Evolutionary conservation across 1,140 invertebrate species (phyloP).

Genomic region (Drosophila nannoptera): DNA sequence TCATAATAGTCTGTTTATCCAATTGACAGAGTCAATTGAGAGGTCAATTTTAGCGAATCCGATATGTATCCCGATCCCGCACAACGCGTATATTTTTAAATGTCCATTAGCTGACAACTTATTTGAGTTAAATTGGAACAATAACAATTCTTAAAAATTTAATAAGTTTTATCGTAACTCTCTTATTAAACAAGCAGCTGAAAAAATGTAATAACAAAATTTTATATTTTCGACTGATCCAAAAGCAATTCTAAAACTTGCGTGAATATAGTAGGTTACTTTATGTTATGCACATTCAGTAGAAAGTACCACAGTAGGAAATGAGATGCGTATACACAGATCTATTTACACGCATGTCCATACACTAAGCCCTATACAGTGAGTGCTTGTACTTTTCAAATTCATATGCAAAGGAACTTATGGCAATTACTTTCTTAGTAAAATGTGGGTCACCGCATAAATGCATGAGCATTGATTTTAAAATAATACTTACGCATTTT

Average conservation of each 20-base stretch:
- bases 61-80: neutral
- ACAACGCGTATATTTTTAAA: neutral
- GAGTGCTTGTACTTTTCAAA: slow-evolving; percentile 1
- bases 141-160: too few species aligned
- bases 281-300: too few species aligned
- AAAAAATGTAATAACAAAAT: too few species aligned
- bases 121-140: too few species aligned
- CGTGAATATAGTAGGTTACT: too few species aligned
- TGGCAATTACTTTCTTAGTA: neutral
- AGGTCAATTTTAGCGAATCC: slow-evolving; percentile 25
- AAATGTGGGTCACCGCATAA: neutral
- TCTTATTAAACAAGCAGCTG: too few species aligned
- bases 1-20: slow-evolving; percentile 10
- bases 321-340: too few species aligned
- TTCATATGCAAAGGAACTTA: neutral
- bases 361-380: neutral
- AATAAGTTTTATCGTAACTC: too few species aligned
- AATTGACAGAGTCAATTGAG: slow-evolving; percentile 42
- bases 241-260: too few species aligned
- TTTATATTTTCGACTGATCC: too few species aligned
- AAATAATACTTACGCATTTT: slow-evolving; percentile 40
- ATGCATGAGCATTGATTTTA: slow-evolving; percentile 3
- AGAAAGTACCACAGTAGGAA: too few species aligned
- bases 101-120: neutral
- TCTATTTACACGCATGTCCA: neutral